A percentile compares a stretch with the other conserved stretches of the same genome.
Evolutionary conservation across 2,888 invertebrate genomes (phyloP).

Genomic region (Zeuzera pyrina): DNA sequence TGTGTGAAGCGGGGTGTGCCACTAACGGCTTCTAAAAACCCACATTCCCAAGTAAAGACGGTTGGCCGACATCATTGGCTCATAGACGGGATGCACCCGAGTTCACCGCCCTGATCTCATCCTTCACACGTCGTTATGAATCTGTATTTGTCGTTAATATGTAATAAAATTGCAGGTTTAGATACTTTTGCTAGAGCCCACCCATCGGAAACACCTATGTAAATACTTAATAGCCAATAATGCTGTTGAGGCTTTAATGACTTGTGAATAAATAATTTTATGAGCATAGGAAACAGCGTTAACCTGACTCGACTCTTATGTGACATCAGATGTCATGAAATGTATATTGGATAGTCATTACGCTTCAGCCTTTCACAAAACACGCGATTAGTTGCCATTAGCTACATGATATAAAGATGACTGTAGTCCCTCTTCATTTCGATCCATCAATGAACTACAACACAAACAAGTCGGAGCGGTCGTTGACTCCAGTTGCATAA

Average conservation of each 20-base stretch:
- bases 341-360: conserved; percentile 5
- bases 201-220: conserved; percentile 4
- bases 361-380: conserved; percentile 32
- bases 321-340: conserved; percentile 3
- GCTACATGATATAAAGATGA: no score
- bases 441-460: conserved; percentile 36
- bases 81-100: conserved; percentile 59
- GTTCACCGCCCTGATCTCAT: conserved; percentile 51
- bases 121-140: conserved; percentile 39
- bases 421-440: conserved; percentile 11
- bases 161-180: conserved; percentile 53
- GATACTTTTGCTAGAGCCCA: no score
- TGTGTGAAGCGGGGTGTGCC: conserved; percentile 45
- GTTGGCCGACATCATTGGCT: conserved; percentile 50
- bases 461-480: conserved; percentile 43
- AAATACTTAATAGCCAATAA: no score
- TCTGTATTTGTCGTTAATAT: conserved; percentile 44
- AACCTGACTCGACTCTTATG: no score
- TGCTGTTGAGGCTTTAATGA: no score
- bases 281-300: no score
- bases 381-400: conserved; percentile 30
- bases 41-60: conserved; percentile 61
- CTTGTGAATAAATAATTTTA: no score
- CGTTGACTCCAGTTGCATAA: conserved; percentile 59
- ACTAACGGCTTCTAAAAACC: conserved; percentile 62